Percentiles rank a stretch among this genome's conserved stretches.
Conservation (phyloP, 1,140 invertebrate genomes). For the Aphaenogaster rudis region DNA sequence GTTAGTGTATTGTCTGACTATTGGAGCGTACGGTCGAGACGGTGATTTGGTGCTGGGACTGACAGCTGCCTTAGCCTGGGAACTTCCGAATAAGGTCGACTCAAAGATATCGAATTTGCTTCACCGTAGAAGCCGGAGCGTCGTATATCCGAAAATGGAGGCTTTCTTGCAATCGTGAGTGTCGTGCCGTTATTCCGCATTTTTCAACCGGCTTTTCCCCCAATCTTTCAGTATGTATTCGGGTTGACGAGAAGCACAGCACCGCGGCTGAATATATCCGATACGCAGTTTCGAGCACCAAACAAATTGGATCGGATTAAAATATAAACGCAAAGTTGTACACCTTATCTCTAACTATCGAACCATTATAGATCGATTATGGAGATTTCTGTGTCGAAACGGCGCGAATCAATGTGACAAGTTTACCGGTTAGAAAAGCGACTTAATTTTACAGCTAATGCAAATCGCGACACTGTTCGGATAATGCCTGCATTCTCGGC, state of each 20-base stretch:
- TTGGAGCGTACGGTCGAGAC: slow-evolving; percentile 81
- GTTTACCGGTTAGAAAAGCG: background rate
- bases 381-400: background rate
- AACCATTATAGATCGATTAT: background rate
- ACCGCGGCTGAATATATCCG: background rate
- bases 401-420: too few relatives aligned
- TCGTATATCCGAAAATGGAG: slow-evolving; percentile 85
- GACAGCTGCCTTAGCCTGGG: slow-evolving; percentile 86
- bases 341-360: background rate
- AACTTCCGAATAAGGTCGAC: slow-evolving; percentile 84
- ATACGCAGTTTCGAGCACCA: background rate
- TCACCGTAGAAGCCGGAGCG: slow-evolving; percentile 82
- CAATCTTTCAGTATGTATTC: slow-evolving; percentile 23
- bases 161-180: slow-evolving; percentile 86
- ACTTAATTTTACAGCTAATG: slow-evolving; percentile 6
- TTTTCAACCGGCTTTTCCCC: slow-evolving; percentile 31
- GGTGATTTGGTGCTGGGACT: slow-evolving; percentile 84
- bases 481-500: background rate
- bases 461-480: background rate
- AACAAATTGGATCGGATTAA: background rate
- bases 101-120: slow-evolving; percentile 80
- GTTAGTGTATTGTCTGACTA: slow-evolving; percentile 86
- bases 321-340: background rate
- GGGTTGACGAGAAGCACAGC: slow-evolving; percentile 2
- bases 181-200: slow-evolving; percentile 43